phyloP scores from a whole-genome alignment of 2,113 vertebrate genomes.

The Stigmatopora nigra region DNA sequence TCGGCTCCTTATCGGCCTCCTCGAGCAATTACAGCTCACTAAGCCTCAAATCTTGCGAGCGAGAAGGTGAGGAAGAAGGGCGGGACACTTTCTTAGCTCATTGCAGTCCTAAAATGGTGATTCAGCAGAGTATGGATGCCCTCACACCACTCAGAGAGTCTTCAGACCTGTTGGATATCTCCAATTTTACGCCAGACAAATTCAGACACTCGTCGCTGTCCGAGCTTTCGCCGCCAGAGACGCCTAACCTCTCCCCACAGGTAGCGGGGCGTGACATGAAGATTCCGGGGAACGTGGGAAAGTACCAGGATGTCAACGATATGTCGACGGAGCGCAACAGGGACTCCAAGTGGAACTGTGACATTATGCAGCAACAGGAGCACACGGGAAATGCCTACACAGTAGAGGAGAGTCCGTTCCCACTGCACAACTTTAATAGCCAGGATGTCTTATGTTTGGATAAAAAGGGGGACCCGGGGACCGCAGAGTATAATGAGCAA shows the following conservation, averaged over 20 bases:
- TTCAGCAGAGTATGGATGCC: conserved; percentile 95
- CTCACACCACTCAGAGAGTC: conserved; percentile 93
- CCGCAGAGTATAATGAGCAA: conserved; percentile 79
- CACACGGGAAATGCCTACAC: conserved; percentile 75
- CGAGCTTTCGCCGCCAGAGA: conserved; percentile 93
- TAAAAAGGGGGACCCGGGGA: conserved; percentile 74
- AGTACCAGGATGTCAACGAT: conserved; percentile 80
- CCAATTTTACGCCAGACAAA: conserved; percentile 98
- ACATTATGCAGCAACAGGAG: conserved; percentile 78
- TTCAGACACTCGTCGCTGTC: conserved; percentile 95
- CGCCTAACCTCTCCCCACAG: conserved; percentile 93
- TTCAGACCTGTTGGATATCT: conserved; percentile 95
- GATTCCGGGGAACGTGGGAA: conserved; percentile 75
- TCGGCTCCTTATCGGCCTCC: conserved; percentile 88
- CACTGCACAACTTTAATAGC: conserved; percentile 89
- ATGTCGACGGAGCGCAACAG: conserved; percentile 72
- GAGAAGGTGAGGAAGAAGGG: conserved; percentile 91
- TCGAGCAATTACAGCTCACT: conserved; percentile 96
- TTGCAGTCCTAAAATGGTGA: conserved; percentile 96
- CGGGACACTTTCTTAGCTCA: conserved; percentile 93
- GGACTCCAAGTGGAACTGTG: conserved; percentile 89
- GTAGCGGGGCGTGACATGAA: conserved; percentile 83
- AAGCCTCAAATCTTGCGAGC: conserved; percentile 92
- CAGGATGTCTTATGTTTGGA: conserved; percentile 80
- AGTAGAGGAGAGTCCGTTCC: conserved; percentile 86